These are phyloP conservation scores for Dermolepida albohirtum DNA, from an alignment of 2,888 invertebrate species.

Conservation along the genomic window DNA sequence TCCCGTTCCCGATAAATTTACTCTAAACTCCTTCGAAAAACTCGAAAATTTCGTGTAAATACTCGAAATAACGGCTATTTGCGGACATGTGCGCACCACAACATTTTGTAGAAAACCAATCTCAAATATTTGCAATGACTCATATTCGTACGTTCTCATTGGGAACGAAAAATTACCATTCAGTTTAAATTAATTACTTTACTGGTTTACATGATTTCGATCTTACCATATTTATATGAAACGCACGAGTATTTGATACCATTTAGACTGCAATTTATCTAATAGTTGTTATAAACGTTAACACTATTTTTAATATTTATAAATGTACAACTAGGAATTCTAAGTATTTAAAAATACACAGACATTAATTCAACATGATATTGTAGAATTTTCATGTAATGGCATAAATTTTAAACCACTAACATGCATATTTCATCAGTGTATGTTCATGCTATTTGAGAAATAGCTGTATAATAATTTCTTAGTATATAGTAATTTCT, in stretches of 20 bases:
- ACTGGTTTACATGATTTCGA: constrained; percentile 22
- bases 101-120: constrained; percentile 39
- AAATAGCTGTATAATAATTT: no score
- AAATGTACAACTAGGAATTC: constrained; percentile 3
- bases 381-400: no score
- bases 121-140: constrained; percentile 18
- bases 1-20: neutral
- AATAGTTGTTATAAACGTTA: neutral
- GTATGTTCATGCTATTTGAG: no score
- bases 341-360: neutral
- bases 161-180: constrained; percentile 7
- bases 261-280: constrained; percentile 10
- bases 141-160: neutral
- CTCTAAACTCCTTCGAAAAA: constrained; percentile 1
- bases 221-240: constrained; percentile 32
- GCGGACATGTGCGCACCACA: constrained; percentile 30
- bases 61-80: constrained; percentile 20
- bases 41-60: constrained; percentile 24
- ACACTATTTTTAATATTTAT: constrained; percentile 23
- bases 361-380: no score
- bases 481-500: no score
- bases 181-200: constrained; percentile 34
- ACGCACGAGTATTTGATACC: neutral
- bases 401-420: no score
- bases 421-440: no score